Evolutionary conservation across 2,797 vertebrate species (phyloP), one percentile per base, ranked within the genome.

Genomic region (Hoplostethus atlanticus): DNA sequence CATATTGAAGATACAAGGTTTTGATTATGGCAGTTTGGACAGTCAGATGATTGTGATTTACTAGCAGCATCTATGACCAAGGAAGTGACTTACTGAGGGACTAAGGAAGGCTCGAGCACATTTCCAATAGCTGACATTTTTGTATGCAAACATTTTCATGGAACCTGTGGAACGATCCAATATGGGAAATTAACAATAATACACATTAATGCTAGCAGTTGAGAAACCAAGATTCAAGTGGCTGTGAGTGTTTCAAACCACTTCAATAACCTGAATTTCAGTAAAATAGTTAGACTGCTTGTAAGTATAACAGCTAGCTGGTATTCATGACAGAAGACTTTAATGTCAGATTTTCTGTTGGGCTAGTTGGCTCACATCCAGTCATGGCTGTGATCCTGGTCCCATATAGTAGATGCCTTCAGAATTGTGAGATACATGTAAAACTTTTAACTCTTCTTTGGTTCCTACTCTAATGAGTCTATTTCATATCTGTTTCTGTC

Each of bases 71-170:
- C 21, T 21, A 21, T 21, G 21, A 21, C 21, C 21, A 21, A 21
- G 21, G 21, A 21, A 21, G 21, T 21, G 21, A 21, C 21, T 21
- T 21, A 54, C 55, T 70, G 65, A 16, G 68, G 38, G 64, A 64
- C 53, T 52, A 54, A 69, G 10, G 44, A 78, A 48, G 11, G 21
- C 21, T 64, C 16, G 36, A 77, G 62, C 71, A 68, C 34, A 1
- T 17, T 57, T 11, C 60, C n/a, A 54, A 48, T 9, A 68, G 38
- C 65, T 64, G 34, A 65, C 38, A 25, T 48, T 65, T 65, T 71
- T n/a, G 48, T 4, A 68, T 69, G 74, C 84, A 78, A 80, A 84
- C 71, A 34, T 68, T 62, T 60, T 64, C n/a, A 73, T 47, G 11
- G 34, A 67, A 58, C 53, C 51, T 46, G 28, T 65, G 31, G n/a